Evolutionary conservation across 2,888 invertebrate species (phyloP).

Genomic region (Drosophila anomalata): DNA sequence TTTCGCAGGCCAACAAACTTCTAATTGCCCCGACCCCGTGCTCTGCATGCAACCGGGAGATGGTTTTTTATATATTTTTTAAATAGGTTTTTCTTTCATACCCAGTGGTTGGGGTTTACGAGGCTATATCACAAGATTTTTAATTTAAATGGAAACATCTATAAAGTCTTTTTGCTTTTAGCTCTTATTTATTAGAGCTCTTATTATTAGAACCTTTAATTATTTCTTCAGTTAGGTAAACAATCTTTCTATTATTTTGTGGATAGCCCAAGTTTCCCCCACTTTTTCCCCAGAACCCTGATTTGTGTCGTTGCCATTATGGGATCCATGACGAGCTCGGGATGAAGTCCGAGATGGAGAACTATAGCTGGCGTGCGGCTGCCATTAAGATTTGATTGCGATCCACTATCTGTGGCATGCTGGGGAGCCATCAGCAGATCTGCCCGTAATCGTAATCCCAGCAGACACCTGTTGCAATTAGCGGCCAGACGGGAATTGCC

Average conservation of each 20-base stretch:
- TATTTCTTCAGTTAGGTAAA: no score
- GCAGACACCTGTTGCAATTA: constrained; percentile 65
- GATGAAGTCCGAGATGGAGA: constrained; percentile 18
- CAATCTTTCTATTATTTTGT: background rate
- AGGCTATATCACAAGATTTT: background rate
- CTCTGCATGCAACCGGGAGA: constrained; percentile 61
- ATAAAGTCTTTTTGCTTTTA: background rate
- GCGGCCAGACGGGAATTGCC: constrained; percentile 29
- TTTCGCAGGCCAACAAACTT: constrained; percentile 71
- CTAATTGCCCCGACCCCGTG: constrained; percentile 60
- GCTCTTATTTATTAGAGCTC: no score
- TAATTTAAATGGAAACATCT: background rate
- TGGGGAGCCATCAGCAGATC: constrained; percentile 27
- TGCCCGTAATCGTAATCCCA: constrained; percentile 12
- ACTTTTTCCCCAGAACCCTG: background rate
- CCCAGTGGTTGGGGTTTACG: background rate
- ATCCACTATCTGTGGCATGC: constrained; percentile 38
- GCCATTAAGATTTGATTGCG: constrained; percentile 59
- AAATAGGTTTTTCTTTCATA: constrained; percentile 2
- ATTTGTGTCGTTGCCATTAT: constrained; percentile 30
- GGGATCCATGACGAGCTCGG: constrained; percentile 40
- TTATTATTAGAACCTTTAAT: no score
- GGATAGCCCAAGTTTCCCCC: background rate
- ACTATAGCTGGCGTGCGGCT: constrained; percentile 51
- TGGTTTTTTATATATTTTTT: constrained; percentile 17